phyloP scores from a whole-genome alignment of 2,113 vertebrate species.

The Seriola quinqueradiata region DNA sequence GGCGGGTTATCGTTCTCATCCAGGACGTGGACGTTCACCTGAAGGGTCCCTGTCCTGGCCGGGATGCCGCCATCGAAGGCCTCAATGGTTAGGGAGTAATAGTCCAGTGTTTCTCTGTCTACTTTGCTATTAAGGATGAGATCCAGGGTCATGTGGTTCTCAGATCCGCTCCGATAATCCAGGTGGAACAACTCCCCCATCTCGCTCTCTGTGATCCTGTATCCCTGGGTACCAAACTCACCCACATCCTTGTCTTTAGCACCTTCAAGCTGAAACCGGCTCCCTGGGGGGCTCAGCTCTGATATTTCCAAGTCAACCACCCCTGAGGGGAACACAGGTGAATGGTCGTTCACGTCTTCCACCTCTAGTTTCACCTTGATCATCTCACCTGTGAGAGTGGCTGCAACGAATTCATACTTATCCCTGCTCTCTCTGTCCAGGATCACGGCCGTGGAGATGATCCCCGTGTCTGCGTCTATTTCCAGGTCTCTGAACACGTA shows the following conservation, averaged over 20 bases:
- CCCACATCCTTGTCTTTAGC: constrained; percentile 89
- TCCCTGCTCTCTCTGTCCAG: constrained; percentile 91
- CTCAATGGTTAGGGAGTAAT: constrained; percentile 87
- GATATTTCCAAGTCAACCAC: constrained; percentile 86
- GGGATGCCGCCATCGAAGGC: constrained; percentile 92
- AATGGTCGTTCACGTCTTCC: constrained; percentile 91
- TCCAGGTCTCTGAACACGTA: constrained; percentile 91
- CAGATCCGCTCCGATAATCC: constrained; percentile 67
- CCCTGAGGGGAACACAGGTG: constrained; percentile 86
- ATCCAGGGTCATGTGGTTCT: constrained; percentile 76
- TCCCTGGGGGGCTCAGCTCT: constrained; percentile 88
- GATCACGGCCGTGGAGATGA: constrained; percentile 89
- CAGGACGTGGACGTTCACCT: constrained; percentile 85
- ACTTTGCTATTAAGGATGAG: constrained; percentile 86
- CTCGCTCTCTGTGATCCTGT: constrained; percentile 81
- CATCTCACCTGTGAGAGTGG: constrained; percentile 89
- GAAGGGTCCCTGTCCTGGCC: constrained; percentile 82
- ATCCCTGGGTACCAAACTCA: constrained; percentile 87
- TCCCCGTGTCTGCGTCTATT: constrained; percentile 89
- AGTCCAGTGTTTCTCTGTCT: constrained; percentile 86
- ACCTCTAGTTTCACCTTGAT: constrained; percentile 90
- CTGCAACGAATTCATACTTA: constrained; percentile 91
- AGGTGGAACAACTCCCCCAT: constrained; percentile 74
- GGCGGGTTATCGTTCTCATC: constrained; percentile 96
- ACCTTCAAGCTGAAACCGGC: constrained; percentile 87